phyloP scores from a whole-genome alignment of 2,797 vertebrate genomes.

The Sus cebifrons region DNA sequence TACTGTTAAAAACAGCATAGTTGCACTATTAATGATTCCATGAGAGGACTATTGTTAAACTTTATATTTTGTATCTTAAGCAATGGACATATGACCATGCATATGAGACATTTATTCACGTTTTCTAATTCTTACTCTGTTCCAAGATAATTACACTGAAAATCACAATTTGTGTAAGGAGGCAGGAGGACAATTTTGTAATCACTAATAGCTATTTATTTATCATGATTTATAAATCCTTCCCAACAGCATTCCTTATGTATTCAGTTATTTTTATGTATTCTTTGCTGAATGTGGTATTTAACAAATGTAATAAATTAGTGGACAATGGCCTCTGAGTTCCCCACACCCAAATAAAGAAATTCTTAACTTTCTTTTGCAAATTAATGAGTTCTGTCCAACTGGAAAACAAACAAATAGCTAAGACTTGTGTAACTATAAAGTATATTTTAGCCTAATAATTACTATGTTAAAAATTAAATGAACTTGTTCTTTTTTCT shows the following conservation, averaged over 20 bases:
- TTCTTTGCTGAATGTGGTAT: conserved; percentile 32
- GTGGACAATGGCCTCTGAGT: conserved; percentile 1
- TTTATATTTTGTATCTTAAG: conserved; percentile 53
- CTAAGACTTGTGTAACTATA: neutral
- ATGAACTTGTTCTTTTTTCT: conserved; percentile 34
- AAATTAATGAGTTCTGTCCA: conserved; percentile 40
- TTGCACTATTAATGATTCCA: neutral
- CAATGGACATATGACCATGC: neutral
- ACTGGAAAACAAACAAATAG: neutral
- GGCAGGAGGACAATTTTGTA: neutral
- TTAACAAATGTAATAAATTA: conserved; percentile 35
- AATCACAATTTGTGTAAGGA: neutral
- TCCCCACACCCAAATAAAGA: conserved; percentile 39
- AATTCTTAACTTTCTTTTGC: neutral
- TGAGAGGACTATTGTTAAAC: neutral
- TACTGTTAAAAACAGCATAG: conserved; percentile 35
- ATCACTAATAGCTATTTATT: conserved; percentile 39
- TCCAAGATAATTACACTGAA: conserved; percentile 30
- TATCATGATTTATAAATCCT: conserved; percentile 60
- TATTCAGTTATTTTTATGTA: conserved; percentile 24
- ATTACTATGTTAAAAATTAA: conserved; percentile 49
- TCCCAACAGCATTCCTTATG: conserved; percentile 39
- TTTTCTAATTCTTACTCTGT: conserved; percentile 28
- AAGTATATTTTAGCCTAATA: conserved; percentile 26
- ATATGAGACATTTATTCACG: neutral